These are phyloP conservation scores for Symphodus melops DNA, from an alignment of 2,113 vertebrate genomes.

Conservation along the genomic window DNA sequence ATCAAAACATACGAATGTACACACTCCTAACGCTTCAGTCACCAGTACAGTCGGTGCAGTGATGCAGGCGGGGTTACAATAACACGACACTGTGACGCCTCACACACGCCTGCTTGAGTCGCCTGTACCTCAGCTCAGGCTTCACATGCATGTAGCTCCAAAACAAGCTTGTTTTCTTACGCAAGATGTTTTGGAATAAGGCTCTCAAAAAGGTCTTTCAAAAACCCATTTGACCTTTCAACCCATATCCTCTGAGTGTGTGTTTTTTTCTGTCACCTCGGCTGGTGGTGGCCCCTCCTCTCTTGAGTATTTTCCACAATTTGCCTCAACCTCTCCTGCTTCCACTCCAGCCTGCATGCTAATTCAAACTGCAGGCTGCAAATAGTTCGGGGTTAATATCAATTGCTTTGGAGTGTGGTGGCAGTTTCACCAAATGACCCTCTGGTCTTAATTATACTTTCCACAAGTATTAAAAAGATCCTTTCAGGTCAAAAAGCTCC, in stretches of 20 bases:
- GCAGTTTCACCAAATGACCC: conserved; percentile 26
- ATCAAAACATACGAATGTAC: conserved; percentile 55
- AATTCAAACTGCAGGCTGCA: conserved; percentile 33
- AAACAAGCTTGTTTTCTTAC: conserved; percentile 53
- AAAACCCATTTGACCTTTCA: conserved; percentile 59
- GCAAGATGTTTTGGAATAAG: conserved; percentile 56
- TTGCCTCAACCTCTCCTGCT: conserved; percentile 9
- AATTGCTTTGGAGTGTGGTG: conserved; percentile 17
- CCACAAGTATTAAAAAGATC: neutral
- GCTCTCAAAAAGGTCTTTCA: conserved; percentile 69
- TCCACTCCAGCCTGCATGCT: conserved; percentile 9
- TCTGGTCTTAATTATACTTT: conserved; percentile 48
- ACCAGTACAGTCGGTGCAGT: conserved; percentile 54
- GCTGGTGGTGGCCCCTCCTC: neutral
- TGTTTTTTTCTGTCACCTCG: neutral
- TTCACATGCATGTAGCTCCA: conserved; percentile 11
- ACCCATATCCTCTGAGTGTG: conserved; percentile 37
- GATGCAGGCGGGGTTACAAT: conserved; percentile 65
- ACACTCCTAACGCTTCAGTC: conserved; percentile 29
- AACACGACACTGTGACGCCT: conserved; percentile 62
- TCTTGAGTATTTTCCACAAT: conserved; percentile 26
- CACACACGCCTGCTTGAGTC: conserved; percentile 35
- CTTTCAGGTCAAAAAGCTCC: too few relatives aligned
- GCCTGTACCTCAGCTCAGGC: conserved; percentile 43
- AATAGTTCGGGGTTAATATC: conserved; percentile 44